A percentile compares a stretch with the other conserved stretches of the same genome.
Conservation (phyloP, 2,888 invertebrate genomes). For the Thysanoteuthis rhombus region DNA sequence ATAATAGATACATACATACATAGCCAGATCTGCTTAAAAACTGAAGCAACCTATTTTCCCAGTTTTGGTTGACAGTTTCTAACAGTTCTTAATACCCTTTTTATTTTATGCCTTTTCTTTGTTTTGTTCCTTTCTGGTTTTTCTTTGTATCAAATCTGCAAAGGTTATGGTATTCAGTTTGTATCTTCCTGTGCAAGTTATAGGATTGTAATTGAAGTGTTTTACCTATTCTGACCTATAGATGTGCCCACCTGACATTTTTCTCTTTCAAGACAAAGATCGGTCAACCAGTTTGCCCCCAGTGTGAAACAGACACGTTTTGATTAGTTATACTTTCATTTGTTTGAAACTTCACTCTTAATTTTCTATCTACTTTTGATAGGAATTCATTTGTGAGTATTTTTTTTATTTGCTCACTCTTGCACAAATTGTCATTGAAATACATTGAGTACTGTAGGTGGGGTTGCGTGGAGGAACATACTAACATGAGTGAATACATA, state of each 20-base stretch:
- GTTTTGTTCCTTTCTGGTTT: background rate
- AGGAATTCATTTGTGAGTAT: background rate
- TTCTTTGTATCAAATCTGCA: background rate
- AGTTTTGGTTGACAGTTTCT: too few relatives aligned
- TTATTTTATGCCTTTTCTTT: too few relatives aligned
- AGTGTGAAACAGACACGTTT: too few relatives aligned
- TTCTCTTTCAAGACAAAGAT: background rate
- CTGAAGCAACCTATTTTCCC: too few relatives aligned
- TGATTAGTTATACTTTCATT: too few relatives aligned
- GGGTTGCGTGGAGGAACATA: too few relatives aligned
- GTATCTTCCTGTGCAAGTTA: background rate
- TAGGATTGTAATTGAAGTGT: background rate
- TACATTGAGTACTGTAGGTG: too few relatives aligned
- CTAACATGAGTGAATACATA: too few relatives aligned
- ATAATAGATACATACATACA: too few relatives aligned
- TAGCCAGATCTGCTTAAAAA: too few relatives aligned
- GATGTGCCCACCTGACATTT: conserved; percentile 12
- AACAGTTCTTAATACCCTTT: background rate
- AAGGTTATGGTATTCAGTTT: conserved; percentile 12
- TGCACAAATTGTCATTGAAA: too few relatives aligned
- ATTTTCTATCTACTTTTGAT: background rate
- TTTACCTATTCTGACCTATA: background rate
- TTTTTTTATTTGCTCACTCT: background rate
- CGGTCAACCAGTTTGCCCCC: background rate
- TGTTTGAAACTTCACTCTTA: background rate